Conservation (phyloP, 2,888 invertebrate species). For the Camponotus fellah region DNA sequence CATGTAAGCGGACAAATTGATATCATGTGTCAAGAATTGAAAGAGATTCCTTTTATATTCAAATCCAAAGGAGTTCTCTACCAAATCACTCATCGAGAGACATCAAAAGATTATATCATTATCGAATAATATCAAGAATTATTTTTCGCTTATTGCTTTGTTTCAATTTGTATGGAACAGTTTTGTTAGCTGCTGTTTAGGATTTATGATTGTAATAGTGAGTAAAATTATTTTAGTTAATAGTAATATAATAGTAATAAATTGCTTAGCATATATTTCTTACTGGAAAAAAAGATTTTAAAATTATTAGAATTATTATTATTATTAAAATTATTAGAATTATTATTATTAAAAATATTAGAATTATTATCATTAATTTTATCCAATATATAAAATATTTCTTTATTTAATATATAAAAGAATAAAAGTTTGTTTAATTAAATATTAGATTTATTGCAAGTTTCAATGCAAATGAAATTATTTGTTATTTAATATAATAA, state of each 20-base stretch:
- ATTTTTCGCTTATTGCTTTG: constrained; percentile 62
- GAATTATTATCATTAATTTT: background rate
- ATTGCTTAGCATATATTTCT: too few species aligned
- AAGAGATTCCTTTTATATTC: background rate
- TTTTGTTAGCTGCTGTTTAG: constrained; percentile 62
- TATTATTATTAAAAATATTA: too few species aligned
- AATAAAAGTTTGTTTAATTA: background rate
- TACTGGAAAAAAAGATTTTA: background rate
- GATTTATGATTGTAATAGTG: constrained; percentile 67
- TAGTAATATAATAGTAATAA: background rate
- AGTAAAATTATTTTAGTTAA: constrained; percentile 36
- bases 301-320: background rate
- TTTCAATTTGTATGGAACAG: constrained; percentile 62
- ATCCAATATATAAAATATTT: background rate
- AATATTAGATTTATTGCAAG: background rate
- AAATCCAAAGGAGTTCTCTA: background rate
- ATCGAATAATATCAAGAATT: constrained; percentile 60
- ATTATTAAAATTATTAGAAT: background rate
- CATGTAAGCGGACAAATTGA: constrained; percentile 58
- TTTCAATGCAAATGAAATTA: background rate
- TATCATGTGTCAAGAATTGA: constrained; percentile 49
- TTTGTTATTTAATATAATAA: background rate
- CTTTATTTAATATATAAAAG: background rate
- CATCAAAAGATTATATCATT: constrained; percentile 67
- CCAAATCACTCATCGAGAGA: constrained; percentile 36